These are phyloP conservation scores for Meta bourneti DNA, from an alignment of 2,888 invertebrate species.

Conservation along the genomic window DNA sequence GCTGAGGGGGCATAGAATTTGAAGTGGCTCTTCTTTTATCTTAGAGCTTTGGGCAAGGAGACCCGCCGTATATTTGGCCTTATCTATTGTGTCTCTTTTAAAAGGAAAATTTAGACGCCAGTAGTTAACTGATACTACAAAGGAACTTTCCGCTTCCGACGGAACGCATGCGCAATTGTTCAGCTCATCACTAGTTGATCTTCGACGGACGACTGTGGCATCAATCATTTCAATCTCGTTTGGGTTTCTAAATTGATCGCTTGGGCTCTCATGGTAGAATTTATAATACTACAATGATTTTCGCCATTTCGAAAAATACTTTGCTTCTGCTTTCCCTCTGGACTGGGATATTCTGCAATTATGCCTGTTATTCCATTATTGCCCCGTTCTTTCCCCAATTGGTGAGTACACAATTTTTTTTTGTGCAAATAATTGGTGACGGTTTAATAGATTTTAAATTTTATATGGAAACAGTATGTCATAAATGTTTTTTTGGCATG, in stretches of 20 bases:
- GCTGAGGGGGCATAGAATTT: slow-evolving; percentile 35
- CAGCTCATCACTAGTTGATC: not conserved
- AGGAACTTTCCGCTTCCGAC: slow-evolving; percentile 39
- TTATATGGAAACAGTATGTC: too few relatives aligned
- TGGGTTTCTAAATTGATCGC: not conserved
- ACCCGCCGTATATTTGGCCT: slow-evolving; percentile 60
- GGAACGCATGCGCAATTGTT: slow-evolving; percentile 46
- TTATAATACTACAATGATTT: slow-evolving; percentile 38
- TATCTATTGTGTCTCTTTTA: slow-evolving; percentile 54
- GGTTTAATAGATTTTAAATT: too few relatives aligned
- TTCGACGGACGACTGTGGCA: not conserved
- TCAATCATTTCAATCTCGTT: slow-evolving; percentile 30
- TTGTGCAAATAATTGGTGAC: not conserved
- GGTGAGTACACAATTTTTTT: slow-evolving; percentile 58
- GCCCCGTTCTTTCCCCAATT: slow-evolving; percentile 77
- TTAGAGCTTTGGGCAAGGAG: slow-evolving; percentile 25
- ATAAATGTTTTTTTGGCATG: too few relatives aligned
- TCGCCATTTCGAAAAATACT: slow-evolving; percentile 46
- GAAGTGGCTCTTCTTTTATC: slow-evolving; percentile 59
- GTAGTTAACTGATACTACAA: slow-evolving; percentile 64
- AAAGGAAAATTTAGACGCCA: slow-evolving; percentile 48
- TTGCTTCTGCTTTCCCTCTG: slow-evolving; percentile 68
- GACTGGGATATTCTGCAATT: slow-evolving; percentile 77
- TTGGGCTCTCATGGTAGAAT: not conserved
- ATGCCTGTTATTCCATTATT: slow-evolving; percentile 77